Evolutionary conservation across 2,888 invertebrate genomes (phyloP).

Genomic region (Saturnia japonica): DNA sequence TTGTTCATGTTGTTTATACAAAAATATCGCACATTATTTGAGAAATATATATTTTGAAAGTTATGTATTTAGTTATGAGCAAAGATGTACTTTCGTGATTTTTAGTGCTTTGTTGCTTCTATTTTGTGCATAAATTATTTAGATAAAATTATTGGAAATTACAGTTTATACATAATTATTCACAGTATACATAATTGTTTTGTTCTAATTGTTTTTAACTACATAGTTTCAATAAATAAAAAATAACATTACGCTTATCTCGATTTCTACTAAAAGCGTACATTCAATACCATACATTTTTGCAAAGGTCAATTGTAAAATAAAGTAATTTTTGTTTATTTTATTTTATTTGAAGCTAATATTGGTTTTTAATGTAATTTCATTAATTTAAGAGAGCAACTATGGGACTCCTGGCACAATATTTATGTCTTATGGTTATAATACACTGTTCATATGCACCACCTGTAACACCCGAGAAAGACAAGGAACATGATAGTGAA

Average conservation of each 20-base stretch:
- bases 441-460: conserved; percentile 75
- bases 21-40: background rate
- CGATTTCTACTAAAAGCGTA: background rate
- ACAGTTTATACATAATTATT: conserved; percentile 4
- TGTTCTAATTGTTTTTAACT: background rate
- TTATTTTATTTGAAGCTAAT: background rate
- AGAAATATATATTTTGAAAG: background rate
- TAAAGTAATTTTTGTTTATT: background rate
- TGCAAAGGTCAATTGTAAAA: too few relatives aligned
- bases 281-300: background rate
- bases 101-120: background rate
- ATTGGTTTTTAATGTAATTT: background rate
- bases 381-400: conserved; percentile 26
- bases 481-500: conserved; percentile 68
- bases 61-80: background rate
- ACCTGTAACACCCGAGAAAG: conserved; percentile 80
- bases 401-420: conserved; percentile 51
- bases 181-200: background rate
- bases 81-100: background rate
- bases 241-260: background rate
- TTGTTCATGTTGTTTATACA: background rate
- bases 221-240: background rate
- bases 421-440: conserved; percentile 50
- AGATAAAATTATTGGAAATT: conserved; percentile 17
- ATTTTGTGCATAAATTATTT: background rate